Evolutionary conservation across 1,140 invertebrate genomes (phyloP).

Genomic region (Colletes gigas): DNA sequence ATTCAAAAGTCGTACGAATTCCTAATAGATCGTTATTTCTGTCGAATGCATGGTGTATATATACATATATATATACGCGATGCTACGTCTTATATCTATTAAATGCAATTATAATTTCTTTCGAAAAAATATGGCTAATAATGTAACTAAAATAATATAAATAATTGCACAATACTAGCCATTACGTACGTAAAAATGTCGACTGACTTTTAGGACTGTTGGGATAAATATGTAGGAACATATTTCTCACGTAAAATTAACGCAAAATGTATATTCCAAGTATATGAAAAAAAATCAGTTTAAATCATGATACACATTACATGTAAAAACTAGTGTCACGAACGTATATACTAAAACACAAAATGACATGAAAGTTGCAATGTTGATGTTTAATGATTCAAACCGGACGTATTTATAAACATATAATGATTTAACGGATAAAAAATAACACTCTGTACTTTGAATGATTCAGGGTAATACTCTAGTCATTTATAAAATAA

Average conservation of each 20-base stretch:
- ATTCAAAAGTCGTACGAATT: constrained; percentile 2
- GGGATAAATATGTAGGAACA: constrained; percentile 24
- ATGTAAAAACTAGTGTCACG: not conserved
- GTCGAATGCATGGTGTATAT: constrained; percentile 11
- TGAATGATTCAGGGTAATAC: constrained; percentile 40
- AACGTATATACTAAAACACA: not conserved
- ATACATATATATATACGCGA: not conserved
- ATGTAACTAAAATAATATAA: constrained; percentile 41
- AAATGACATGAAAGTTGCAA: not conserved
- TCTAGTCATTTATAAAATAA: constrained; percentile 47
- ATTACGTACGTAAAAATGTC: constrained; percentile 46
- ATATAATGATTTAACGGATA: not conserved
- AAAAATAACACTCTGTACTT: constrained; percentile 5
- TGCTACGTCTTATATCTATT: not conserved
- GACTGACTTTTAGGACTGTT: constrained; percentile 54
- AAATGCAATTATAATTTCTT: constrained; percentile 24
- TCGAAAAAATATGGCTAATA: constrained; percentile 26
- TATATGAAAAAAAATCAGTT: constrained; percentile 3
- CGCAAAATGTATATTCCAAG: not conserved
- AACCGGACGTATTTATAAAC: not conserved
- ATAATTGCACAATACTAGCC: constrained; percentile 60
- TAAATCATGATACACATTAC: not conserved
- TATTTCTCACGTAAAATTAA: not conserved
- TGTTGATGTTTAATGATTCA: not conserved
- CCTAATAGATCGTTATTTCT: constrained; percentile 16